Conservation (phyloP, 2,113 vertebrate species). For the Sinocyclocheilus grahami region DNA sequence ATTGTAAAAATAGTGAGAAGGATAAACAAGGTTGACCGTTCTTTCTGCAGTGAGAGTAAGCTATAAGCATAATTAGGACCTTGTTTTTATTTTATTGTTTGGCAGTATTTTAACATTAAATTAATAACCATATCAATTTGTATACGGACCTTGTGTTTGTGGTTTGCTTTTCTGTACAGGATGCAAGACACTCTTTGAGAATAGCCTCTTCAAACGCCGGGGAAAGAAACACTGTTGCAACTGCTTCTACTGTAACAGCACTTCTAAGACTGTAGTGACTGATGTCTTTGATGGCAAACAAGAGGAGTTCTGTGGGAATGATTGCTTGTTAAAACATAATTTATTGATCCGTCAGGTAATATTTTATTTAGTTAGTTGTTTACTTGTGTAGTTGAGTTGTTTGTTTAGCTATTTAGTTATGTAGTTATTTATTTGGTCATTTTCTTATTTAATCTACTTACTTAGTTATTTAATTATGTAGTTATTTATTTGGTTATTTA, state of each 20-base stretch:
- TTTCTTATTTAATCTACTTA: not conserved
- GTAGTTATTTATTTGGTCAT: not conserved
- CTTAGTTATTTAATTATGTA: not conserved
- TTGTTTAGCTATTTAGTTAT: not conserved
- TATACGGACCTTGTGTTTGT: not conserved
- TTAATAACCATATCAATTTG: not conserved
- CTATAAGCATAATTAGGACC: not conserved
- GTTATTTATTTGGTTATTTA: not conserved
- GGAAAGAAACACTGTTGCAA: conserved; percentile 87
- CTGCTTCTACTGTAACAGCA: conserved; percentile 89
- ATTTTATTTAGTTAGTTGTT: not conserved
- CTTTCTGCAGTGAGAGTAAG: conserved; percentile 95
- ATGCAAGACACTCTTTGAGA: conserved; percentile 91
- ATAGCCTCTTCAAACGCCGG: conserved; percentile 90
- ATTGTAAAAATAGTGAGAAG: not conserved
- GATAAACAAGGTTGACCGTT: conserved; percentile 87
- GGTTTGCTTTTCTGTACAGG: conserved; percentile 70
- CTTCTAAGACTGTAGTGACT: conserved; percentile 83
- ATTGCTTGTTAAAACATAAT: conserved; percentile 90
- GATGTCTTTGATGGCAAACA: conserved; percentile 83
- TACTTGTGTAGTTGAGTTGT: no score
- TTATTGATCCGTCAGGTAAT: conserved; percentile 91
- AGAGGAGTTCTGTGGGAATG: conserved; percentile 94
- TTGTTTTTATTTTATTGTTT: not conserved
- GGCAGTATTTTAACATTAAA: not conserved